Evolutionary conservation across 2,113 vertebrate genomes (phyloP), one percentile per base, ranked within the genome.

Genomic region (Phainopepla nitens): DNA sequence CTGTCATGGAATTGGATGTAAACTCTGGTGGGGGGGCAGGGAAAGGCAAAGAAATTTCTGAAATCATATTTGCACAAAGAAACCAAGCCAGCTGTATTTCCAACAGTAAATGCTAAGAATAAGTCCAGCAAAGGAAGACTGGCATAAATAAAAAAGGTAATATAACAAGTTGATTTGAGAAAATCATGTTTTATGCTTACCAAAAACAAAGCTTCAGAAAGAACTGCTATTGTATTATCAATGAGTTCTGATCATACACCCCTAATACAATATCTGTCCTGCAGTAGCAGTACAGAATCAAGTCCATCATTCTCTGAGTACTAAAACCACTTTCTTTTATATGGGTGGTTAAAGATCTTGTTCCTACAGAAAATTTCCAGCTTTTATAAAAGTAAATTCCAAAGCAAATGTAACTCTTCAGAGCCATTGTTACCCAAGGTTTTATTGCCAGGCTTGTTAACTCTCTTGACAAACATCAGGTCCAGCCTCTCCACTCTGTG

Each of bases 321-420:
- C 70, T 42, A 65, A 91, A 85, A 5, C 10, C 6, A 8, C 16
- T 83, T 51, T 11, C 28, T 71, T 96, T 93, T 88, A 83, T 81
- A 65, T 36, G 61, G 36, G 13, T 50, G 9, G 36, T 78, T 93
- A 64, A 10, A 72, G 53, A 51, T 75, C 72, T 88, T 81, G 61
- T 49, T 90, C 53, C 51, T 81, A 70, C 60, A 53, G 79, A 84
- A 92, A 87, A 93, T 68, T 60, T 92, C 80, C 77, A 94, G 86
- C 88, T 97, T 97, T 93, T 95, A 75, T 87, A 91, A 86, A 95
- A 76, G 21, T 54, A 82, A 95, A 97, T 97, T 97, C 97, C 83
- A 82, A 91, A 89, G 77, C 87, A 89, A 94, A 97, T 77, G 82
- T 64, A 93, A 70, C 64, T 78, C 76, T 94, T 91, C 62, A 61